Conservation (phyloP, 2,888 invertebrate genomes). For the Nephrotoma guestfalica region DNA sequence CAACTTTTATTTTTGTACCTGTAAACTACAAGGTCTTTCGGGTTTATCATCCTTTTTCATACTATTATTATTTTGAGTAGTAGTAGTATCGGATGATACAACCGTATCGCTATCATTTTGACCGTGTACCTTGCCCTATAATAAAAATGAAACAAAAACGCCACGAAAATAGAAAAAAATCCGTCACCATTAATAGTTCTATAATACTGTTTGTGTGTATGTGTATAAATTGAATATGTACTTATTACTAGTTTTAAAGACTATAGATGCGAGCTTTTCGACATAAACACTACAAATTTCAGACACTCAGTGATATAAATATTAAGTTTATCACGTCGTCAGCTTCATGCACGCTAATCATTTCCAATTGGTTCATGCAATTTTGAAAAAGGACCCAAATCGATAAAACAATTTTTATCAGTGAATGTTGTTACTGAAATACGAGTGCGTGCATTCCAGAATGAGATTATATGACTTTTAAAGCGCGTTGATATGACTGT, state of each 20-base stretch:
- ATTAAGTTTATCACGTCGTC: background rate
- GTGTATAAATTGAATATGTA: background rate
- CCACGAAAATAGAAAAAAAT: conserved; percentile 7
- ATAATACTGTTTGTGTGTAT: background rate
- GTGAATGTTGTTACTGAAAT: background rate
- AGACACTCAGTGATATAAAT: conserved; percentile 8
- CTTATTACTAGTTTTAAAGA: conserved; percentile 3
- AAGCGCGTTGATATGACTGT: background rate
- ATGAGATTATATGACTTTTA: background rate
- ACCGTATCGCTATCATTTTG: conserved; percentile 13
- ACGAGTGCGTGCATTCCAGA: background rate
- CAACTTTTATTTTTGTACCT: conserved; percentile 10
- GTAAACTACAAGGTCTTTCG: conserved; percentile 16
- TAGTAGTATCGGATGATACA: background rate
- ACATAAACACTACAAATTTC: background rate
- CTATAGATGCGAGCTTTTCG: background rate
- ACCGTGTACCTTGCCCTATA: conserved; percentile 18
- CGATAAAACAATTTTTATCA: background rate
- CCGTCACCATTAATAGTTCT: conserved; percentile 1
- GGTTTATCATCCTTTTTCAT: conserved; percentile 13
- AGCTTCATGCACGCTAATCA: background rate
- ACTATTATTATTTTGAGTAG: conserved; percentile 12
- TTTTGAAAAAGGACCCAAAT: background rate
- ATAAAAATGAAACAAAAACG: conserved; percentile 11
- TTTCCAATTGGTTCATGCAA: background rate